Conservation (phyloP, 2,113 vertebrate species). For the Rhagologus leucostigma region DNA sequence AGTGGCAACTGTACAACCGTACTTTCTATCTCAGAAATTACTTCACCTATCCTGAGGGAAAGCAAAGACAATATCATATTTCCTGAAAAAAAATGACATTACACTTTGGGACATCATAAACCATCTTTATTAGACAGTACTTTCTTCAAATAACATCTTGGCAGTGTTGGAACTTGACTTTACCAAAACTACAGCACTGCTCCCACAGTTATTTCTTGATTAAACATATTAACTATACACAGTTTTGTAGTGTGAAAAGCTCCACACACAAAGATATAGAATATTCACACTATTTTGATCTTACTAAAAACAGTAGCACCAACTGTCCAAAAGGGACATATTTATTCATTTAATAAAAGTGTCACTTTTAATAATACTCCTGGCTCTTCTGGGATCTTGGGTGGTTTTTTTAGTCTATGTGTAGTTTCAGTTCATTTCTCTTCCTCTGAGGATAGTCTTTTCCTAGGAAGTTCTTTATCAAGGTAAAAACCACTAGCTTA, state of each 20-base stretch:
- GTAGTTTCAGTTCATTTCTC: neutral
- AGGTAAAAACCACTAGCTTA: neutral
- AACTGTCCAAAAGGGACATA: neutral
- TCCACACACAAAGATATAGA: neutral
- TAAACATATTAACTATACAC: neutral
- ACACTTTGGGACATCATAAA: constrained; percentile 13
- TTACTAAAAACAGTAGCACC: neutral
- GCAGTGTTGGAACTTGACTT: neutral
- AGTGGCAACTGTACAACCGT: neutral
- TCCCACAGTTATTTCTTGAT: neutral
- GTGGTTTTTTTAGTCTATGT: neutral
- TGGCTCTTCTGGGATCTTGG: neutral
- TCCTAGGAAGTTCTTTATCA: neutral
- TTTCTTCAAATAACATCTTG: neutral
- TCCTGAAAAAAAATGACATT: neutral
- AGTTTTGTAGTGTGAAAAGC: neutral
- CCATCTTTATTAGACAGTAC: neutral
- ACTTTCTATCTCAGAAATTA: neutral
- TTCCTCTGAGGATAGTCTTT: neutral
- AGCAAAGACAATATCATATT: neutral
- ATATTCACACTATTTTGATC: neutral
- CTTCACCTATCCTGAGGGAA: neutral
- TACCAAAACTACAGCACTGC: neutral
- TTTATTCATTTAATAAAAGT: neutral
- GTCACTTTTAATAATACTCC: neutral